phyloP scores from a whole-genome alignment of 2,888 invertebrate genomes.

The Nebria brevicollis region DNA sequence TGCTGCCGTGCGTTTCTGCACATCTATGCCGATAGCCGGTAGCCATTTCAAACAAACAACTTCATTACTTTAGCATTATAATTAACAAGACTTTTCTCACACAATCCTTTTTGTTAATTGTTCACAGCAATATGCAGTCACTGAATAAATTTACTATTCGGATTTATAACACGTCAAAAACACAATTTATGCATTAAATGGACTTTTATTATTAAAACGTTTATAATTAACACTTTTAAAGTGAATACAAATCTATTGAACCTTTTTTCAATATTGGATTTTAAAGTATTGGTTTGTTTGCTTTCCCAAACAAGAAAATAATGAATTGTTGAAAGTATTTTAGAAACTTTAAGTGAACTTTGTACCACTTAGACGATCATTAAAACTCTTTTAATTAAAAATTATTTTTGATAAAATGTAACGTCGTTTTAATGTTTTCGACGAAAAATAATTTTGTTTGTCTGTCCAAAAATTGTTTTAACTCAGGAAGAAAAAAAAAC shows the following conservation, averaged over 20 bases:
- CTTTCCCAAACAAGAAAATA: background rate
- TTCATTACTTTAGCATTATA: slow-evolving; percentile 4
- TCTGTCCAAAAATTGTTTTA: background rate
- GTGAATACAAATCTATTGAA: background rate
- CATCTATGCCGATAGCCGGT: background rate
- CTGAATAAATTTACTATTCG: background rate
- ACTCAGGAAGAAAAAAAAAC: background rate
- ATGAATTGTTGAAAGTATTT: slow-evolving; percentile 2
- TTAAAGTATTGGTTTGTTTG: background rate
- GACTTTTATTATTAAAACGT: background rate
- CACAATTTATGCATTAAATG: background rate
- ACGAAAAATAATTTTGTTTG: background rate
- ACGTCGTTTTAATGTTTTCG: background rate
- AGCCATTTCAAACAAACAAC: background rate
- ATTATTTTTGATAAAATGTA: slow-evolving; percentile 4
- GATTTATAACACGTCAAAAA: background rate
- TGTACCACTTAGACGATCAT: background rate
- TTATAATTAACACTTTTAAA: background rate
- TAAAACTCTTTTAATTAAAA: slow-evolving; percentile 23
- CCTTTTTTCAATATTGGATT: background rate
- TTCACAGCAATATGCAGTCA: background rate
- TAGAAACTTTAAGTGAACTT: background rate
- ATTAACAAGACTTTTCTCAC: background rate
- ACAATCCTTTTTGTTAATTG: background rate
- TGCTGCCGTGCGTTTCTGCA: background rate